Evolutionary conservation across 2,888 invertebrate species (phyloP).

Genomic region (Lasioglossum morio): DNA sequence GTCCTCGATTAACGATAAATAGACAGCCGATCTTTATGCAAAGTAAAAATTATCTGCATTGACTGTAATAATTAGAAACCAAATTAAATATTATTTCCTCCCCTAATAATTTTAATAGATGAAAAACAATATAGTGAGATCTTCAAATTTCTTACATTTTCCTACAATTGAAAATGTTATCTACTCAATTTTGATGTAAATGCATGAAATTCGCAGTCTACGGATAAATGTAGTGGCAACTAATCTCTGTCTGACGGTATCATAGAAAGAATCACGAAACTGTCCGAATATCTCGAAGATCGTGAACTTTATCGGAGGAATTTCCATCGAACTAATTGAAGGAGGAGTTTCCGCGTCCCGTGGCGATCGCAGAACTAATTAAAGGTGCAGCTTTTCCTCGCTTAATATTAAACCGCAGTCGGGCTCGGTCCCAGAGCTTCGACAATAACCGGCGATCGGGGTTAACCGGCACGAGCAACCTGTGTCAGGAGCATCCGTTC

Average conservation of each 20-base stretch:
- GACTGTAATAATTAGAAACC: no score
- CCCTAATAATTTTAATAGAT: no score
- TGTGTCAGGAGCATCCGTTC: conserved; percentile 68
- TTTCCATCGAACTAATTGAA: neutral
- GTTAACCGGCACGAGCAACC: conserved; percentile 56
- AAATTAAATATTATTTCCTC: no score
- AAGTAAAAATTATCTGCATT: no score
- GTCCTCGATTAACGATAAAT: neutral
- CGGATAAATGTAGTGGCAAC: no score
- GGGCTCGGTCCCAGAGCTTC: conserved; percentile 14
- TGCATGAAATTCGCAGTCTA: no score
- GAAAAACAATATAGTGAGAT: no score
- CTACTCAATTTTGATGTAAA: no score
- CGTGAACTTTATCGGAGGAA: neutral
- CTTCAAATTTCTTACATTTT: no score
- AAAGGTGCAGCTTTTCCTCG: neutral
- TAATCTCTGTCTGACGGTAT: no score
- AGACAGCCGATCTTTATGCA: no score
- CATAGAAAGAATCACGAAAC: neutral
- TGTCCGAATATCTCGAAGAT: neutral
- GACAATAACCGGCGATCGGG: conserved; percentile 47
- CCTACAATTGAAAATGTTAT: no score
- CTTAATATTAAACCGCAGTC: neutral
- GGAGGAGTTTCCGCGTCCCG: neutral
- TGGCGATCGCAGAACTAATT: neutral